Evolutionary conservation across 2,797 vertebrate genomes (phyloP).

Genomic region (Scolopax bukidnonensis): DNA sequence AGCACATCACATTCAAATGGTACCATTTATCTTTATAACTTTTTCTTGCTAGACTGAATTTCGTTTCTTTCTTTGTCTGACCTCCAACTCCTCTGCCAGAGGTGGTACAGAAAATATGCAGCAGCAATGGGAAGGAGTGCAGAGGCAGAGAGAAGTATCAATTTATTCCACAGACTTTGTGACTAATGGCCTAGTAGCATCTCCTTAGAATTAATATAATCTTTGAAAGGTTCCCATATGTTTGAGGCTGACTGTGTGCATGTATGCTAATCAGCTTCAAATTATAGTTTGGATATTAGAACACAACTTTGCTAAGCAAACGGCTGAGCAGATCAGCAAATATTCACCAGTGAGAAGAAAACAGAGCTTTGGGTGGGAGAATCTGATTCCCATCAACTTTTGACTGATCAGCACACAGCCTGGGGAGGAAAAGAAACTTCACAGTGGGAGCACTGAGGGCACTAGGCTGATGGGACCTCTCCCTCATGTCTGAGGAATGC

Average conservation of each 20-base stretch:
- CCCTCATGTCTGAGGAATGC: neutral
- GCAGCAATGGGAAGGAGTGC: neutral
- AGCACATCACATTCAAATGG: neutral
- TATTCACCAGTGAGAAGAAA: neutral
- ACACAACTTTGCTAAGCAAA: slow-evolving; percentile 18
- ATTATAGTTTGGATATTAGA: slow-evolving; percentile 4
- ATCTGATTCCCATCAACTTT: neutral
- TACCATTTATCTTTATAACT: neutral
- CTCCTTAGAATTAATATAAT: slow-evolving; percentile 29
- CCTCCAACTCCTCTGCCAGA: neutral
- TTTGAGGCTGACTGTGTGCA: neutral
- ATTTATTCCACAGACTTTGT: neutral
- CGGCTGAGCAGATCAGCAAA: neutral
- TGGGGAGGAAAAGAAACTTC: neutral
- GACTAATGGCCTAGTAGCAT: slow-evolving; percentile 6
- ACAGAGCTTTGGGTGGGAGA: neutral
- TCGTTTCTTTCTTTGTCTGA: neutral
- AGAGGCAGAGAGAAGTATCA: neutral
- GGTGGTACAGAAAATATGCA: neutral
- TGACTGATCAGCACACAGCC: neutral
- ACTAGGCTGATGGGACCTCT: neutral
- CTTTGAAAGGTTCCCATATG: slow-evolving; percentile 16
- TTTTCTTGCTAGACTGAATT: neutral
- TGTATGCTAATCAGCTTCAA: slow-evolving; percentile 27
- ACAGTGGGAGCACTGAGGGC: neutral